Evolutionary conservation across 2,113 vertebrate genomes (phyloP).

Genomic region (Myodes glareolus): DNA sequence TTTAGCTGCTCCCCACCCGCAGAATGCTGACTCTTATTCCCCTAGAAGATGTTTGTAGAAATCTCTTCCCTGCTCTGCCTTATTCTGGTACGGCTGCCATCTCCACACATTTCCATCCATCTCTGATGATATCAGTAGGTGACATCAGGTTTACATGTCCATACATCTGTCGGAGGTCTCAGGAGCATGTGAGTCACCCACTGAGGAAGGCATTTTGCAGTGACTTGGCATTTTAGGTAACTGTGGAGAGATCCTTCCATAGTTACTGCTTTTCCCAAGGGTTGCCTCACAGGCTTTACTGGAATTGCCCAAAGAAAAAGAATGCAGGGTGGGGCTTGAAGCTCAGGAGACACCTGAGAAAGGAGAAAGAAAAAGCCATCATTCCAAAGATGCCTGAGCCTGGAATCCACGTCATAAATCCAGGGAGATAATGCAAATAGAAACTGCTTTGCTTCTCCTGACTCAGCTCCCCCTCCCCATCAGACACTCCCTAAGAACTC

Average conservation of each 20-base stretch:
- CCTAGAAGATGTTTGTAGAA: not conserved
- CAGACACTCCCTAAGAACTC: not conserved
- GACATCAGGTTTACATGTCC: not conserved
- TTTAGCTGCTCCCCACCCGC: not conserved
- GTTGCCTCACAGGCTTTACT: not conserved
- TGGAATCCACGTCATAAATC: not conserved
- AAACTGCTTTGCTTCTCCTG: not conserved
- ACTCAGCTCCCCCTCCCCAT: not conserved
- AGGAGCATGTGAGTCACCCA: not conserved
- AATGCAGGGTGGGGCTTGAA: not conserved
- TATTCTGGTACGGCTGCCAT: not conserved
- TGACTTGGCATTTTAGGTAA: not conserved
- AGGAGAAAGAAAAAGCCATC: not conserved
- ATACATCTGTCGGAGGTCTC: not conserved
- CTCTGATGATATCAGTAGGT: not conserved
- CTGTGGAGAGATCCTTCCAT: not conserved
- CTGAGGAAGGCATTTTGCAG: not conserved
- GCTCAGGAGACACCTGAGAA: slow-evolving; percentile 10
- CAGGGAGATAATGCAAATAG: not conserved
- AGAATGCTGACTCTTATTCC: not conserved
- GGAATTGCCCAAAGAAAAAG: slow-evolving; percentile 3
- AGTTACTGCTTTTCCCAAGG: not conserved
- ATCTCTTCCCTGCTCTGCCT: not conserved
- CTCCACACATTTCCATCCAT: not conserved
- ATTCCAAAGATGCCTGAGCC: not conserved